Evolutionary conservation across 2,113 vertebrate genomes (phyloP), one percentile per base, ranked within the genome.

Genomic region (Hydropotes inermis): DNA sequence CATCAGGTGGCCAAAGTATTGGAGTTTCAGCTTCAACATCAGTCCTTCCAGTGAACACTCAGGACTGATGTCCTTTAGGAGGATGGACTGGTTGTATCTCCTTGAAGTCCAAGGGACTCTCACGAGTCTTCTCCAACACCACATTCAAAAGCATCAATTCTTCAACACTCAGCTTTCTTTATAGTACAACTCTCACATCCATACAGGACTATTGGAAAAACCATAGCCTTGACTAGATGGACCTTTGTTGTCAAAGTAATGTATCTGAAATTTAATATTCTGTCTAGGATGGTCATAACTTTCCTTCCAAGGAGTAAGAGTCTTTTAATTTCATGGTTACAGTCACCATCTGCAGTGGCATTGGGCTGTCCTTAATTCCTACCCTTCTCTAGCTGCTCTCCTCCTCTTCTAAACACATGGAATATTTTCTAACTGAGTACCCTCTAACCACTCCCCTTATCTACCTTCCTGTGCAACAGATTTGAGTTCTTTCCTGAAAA

Each of bases 161-260:
- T 70, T 36, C 5, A 10, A 19, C 0, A 0, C n/a, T 70, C n/a
- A 70, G 64, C 33, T 70, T 36, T 36, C n/a, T 36, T 39, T 23
- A 39, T 36, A 11, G 0, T 36, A n/a, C n/a, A 70, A 70, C 10
- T 70, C 67, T 70, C n/a, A 39, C n/a, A 23, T 70, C 2, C n/a
- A 70, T 39, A 70, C 6, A 36, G 21, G 67, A 70, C 19, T 39
- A 39, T 10, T 70, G 67, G 19, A 70, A 36, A 70, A 70, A 70
- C 19, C 67, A 36, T 70, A 39, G 9, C 67, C 67, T 70, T 70
- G 67, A 23, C 67, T 39, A 70, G 9, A 39, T 23, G 19, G 67
- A 6, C 33, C 19, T 70, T 70, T 39, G n/a, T 39, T 70, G 67
- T 9, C 9, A 36, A 70, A 70, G n/a, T 70, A 39, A 70, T 39